Conservation (phyloP, 2,113 vertebrate species). For the Syngnathoides biaculeatus region DNA sequence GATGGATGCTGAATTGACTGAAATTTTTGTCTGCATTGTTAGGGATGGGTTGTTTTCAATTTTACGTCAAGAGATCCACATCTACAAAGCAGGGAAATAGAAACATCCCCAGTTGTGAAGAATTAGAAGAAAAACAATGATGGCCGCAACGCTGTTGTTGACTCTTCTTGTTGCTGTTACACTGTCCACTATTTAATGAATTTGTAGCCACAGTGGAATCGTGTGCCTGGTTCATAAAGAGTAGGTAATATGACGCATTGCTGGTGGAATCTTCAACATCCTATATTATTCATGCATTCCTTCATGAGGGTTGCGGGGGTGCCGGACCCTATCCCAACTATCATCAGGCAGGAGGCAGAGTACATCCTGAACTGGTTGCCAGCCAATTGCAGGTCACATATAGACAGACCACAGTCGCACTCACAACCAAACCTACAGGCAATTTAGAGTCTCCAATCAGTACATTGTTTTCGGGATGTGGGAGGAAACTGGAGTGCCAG, state of each 20-base stretch:
- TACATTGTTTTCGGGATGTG: no score
- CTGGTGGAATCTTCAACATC: no score
- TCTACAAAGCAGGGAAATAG: background rate
- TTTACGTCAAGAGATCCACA: background rate
- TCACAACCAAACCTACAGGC: no score
- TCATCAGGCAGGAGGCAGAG: no score
- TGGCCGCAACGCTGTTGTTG: background rate
- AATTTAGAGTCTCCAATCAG: no score
- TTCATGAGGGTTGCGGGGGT: no score
- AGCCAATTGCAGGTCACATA: no score
- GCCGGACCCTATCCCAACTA: no score
- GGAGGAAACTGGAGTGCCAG: no score
- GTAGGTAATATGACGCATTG: background rate
- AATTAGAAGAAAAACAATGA: background rate
- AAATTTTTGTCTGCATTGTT: background rate
- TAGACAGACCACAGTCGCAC: no score
- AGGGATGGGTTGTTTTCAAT: background rate
- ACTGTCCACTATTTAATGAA: background rate
- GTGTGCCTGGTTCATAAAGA: background rate
- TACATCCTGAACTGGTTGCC: no score
- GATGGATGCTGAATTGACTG: background rate
- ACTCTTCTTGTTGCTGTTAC: background rate
- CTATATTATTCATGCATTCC: no score
- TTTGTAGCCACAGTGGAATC: background rate
- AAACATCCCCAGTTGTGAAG: background rate